Conservation (phyloP, 2,113 vertebrate species). For the Meriones unguiculatus region DNA sequence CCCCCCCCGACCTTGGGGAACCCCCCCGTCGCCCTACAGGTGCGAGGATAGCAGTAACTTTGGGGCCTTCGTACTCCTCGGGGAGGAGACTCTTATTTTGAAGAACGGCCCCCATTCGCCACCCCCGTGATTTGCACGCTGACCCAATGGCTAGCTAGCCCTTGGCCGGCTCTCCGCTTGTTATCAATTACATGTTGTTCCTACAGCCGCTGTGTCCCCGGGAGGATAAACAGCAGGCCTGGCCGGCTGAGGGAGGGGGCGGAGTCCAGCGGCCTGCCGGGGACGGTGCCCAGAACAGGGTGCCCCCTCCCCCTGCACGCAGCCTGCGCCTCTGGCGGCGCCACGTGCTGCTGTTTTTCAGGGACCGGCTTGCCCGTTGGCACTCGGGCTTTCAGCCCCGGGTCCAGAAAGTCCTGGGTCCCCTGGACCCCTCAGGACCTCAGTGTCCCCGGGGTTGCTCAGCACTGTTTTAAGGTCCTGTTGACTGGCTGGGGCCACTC, state of each 20-base stretch:
- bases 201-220: conserved; percentile 81
- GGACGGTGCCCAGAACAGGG: conserved; percentile 73
- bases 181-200: conserved; percentile 85
- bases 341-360: conserved; percentile 74
- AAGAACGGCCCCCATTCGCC: conserved; percentile 66
- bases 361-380: not conserved
- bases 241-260: conserved; percentile 63
- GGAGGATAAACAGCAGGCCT: conserved; percentile 84
- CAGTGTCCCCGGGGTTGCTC: not conserved
- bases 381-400: not conserved
- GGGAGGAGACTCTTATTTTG: conserved; percentile 82
- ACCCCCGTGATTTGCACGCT: conserved; percentile 80
- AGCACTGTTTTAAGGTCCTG: not conserved
- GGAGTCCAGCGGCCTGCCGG: conserved; percentile 60
- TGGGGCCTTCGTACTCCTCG: not conserved
- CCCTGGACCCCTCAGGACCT: not conserved
- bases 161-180: conserved; percentile 78
- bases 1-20: not conserved
- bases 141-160: conserved; percentile 81
- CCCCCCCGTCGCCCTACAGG: conserved; percentile 49
- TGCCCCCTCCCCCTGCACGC: conserved; percentile 70
- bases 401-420: not conserved
- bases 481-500: not conserved
- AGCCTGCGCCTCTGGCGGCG: conserved; percentile 48
- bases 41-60: conserved; percentile 38